Percentiles rank a stretch among this genome's conserved stretches.
Conservation (phyloP, 2,888 invertebrate genomes). For the Napeogenes inachia region DNA sequence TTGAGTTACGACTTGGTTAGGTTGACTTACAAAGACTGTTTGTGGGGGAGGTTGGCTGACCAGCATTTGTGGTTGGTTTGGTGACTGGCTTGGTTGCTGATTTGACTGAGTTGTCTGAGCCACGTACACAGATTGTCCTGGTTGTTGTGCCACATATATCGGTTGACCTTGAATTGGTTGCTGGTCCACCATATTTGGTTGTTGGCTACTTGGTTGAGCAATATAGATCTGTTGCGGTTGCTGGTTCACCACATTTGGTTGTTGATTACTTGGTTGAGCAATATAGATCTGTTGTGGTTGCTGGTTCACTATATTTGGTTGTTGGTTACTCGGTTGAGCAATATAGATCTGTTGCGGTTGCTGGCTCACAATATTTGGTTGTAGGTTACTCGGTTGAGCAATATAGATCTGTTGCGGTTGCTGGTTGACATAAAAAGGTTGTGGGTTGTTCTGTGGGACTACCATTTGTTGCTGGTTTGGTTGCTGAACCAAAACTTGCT, state of each 20-base stretch:
- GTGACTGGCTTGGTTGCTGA: constrained; percentile 22
- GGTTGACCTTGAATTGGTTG: constrained; percentile 22
- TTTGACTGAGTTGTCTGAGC: constrained; percentile 23
- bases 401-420: constrained; percentile 22
- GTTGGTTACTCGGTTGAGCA: too few relatives aligned
- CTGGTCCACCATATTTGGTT: constrained; percentile 8
- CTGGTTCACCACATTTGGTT: too few relatives aligned
- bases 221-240: too few relatives aligned
- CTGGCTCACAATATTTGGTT: constrained; percentile 14
- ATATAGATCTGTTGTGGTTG: constrained; percentile 17
- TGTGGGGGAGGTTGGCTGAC: constrained; percentile 22
- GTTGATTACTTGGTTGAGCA: too few relatives aligned
- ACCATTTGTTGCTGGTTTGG: constrained; percentile 15
- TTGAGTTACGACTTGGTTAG: constrained; percentile 24
- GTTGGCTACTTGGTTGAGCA: too few relatives aligned
- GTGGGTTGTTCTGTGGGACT: constrained; percentile 21
- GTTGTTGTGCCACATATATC: constrained; percentile 19
- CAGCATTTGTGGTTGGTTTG: constrained; percentile 19
- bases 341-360: constrained; percentile 16
- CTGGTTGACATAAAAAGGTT: constrained; percentile 18
- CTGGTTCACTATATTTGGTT: not conserved
- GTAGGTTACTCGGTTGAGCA: constrained; percentile 25
- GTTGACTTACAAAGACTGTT: constrained; percentile 21
- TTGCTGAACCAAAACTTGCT: constrained; percentile 15
- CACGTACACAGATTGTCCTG: constrained; percentile 21